Evolutionary conservation across 2,888 invertebrate genomes (phyloP), one percentile per base, ranked within the genome.

Genomic region (Mythimna loreyi): DNA sequence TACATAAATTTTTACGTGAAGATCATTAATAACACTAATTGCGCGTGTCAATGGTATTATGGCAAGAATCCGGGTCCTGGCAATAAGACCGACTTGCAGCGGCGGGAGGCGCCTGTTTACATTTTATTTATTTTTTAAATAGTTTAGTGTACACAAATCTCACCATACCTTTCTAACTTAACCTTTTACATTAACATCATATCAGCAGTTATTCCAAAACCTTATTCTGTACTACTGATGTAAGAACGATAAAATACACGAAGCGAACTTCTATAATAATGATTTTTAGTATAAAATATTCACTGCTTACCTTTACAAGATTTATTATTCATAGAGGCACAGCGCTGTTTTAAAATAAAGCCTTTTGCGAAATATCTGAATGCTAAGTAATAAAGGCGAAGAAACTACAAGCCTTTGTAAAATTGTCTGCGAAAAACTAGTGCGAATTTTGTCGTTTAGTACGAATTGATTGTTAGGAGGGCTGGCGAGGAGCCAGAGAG

Each of bases 271-370:
- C 43, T n/a, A 45, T 13, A 50, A 59, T 49, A 55, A 69, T 33
- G 19, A 63, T 60, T 50, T 40, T 36, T 47, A 55, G 13, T 53
- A 21, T 75, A 50, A 58, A 16, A 23, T 56, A 75, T 71, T 71
- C 63, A 59, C 30, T 56, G 50, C 58, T 62, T 55, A 49, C 49
- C 71, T 71, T 45, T 25, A 3, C 21, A 30, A 11, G 19, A 52
- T 60, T 52, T 4, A 61, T 64, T 75, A 78, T 75, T 78, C 73
- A 78, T 49, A n/a, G 19, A 55, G 64, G n/a, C 49, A 36, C 25
- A 25, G 16, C 43, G 5, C 57, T 49, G 45, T 58, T 49, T 28
- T 78, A 72, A 52, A 61, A 57, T 36, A 60, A 57, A 72, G 25
- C 13, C 11, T 62, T 72, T 8, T 45, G 25, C 19, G 19, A 59